These are phyloP conservation scores for Drosophila greeni DNA, from an alignment of 2,888 invertebrate genomes.

Conservation along the genomic window DNA sequence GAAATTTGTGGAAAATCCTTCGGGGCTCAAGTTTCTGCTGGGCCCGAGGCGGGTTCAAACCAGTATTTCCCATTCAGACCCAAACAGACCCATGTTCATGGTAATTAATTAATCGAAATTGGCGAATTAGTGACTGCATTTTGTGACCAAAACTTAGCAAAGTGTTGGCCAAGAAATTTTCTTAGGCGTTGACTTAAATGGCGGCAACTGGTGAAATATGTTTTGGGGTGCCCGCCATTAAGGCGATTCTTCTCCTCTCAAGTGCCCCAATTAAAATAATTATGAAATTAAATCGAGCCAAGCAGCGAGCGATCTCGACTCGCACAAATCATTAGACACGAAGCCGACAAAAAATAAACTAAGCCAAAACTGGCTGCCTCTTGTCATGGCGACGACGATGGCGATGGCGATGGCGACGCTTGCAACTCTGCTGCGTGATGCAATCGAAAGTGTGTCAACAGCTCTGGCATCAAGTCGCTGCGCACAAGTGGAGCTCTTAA, in stretches of 20 bases:
- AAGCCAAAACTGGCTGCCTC: slow-evolving; percentile 70
- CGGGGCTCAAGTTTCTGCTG: slow-evolving; percentile 28
- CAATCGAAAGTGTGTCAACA: slow-evolving; percentile 72
- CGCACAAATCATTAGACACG: slow-evolving; percentile 60
- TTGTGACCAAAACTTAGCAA: slow-evolving; percentile 21
- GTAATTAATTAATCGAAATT: slow-evolving; percentile 66
- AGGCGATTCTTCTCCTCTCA: slow-evolving; percentile 1
- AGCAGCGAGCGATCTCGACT: slow-evolving; percentile 29
- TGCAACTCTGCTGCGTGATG: slow-evolving; percentile 54
- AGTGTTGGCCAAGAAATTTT: slow-evolving; percentile 34
- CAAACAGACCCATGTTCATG: slow-evolving; percentile 39
- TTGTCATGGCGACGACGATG: slow-evolving; percentile 51
- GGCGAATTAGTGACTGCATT: slow-evolving; percentile 57
- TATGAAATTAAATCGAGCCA: slow-evolving; percentile 62
- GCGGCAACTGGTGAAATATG: slow-evolving; percentile 13
- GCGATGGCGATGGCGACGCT: slow-evolving; percentile 27
- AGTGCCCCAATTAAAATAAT: slow-evolving; percentile 54
- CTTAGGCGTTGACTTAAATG: slow-evolving; percentile 14
- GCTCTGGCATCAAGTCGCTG: slow-evolving; percentile 50
- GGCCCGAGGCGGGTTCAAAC: slow-evolving; percentile 36
- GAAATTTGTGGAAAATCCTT: slow-evolving; percentile 51
- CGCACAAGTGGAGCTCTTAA: slow-evolving; percentile 51
- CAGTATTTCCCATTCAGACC: slow-evolving; percentile 40
- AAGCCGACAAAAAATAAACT: slow-evolving; percentile 55
- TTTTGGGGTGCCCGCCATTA: not conserved